Base-by-base conservation (phyloP, 1,140 invertebrate genomes). In the Zaprionus africanus region DNA sequence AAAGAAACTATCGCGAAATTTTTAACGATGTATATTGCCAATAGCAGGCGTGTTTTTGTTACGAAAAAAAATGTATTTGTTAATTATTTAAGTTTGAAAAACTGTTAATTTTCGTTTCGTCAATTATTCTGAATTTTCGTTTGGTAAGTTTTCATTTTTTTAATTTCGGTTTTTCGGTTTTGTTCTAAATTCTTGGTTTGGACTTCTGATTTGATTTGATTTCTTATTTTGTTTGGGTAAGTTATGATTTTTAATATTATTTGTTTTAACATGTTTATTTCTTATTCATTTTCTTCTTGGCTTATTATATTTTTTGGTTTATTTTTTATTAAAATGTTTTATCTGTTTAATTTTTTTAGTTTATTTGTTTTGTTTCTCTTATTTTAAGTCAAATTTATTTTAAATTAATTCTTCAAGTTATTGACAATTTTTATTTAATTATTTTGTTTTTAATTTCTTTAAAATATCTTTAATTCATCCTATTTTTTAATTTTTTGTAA, bases 41-140 rank as follows among this genome's bases (percentile, higher is more conserved):
- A 90, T 90, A 90, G 79, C 81, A 82, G 41, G 81, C 79, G 63
- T 80, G 82, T 87, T 87, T 88, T 90, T 90, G 79, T 90, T 90
- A 60, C 12, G 43, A 59, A 73, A 73, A 73, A 58, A 38, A 41
- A 54, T 38, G 58, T 62, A 74, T 67, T 73, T 77, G 63, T 77
- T 77, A 75, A 28, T 75, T 19, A 59, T 59, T 74, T 78, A 59
- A 76, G 78, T 75, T 57, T 73, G 38, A 53, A 57, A 70, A 19
- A 64, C 5, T 9, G 6, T 71, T 63, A 62, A 17, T 46, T 53
- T 60, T 56, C 17, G 22, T 26, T 56, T 53, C 64, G 65, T 34
- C 19, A 34, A 53, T 43, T 57, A 15, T 58, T 63, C 5, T 11
- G 12, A 13, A 22, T 22, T 76, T 74, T 73, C 6, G 22, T 58